phyloP scores from a whole-genome alignment of 2,797 vertebrate genomes.

The Coluber constrictor region DNA sequence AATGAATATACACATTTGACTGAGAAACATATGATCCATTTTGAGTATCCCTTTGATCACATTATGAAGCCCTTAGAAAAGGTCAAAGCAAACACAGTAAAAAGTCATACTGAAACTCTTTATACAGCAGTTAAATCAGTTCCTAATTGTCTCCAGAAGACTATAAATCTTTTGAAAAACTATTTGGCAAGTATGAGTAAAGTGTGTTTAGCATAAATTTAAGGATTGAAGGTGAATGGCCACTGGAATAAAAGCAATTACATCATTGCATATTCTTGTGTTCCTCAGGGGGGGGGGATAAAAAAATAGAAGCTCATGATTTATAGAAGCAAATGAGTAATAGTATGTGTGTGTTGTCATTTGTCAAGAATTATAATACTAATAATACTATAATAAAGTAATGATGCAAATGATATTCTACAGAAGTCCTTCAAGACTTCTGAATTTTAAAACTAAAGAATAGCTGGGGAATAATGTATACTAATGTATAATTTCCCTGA shows the following conservation, averaged over 20 bases:
- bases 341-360: background rate
- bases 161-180: constrained; percentile 11
- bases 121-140: background rate
- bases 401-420: background rate
- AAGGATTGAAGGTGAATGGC: background rate
- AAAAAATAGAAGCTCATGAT: background rate
- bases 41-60: background rate
- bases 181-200: background rate
- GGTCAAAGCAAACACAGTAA: background rate
- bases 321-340: background rate
- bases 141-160: background rate
- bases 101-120: background rate
- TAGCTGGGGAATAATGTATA: background rate
- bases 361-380: background rate
- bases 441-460: background rate
- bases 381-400: background rate
- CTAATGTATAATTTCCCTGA: background rate
- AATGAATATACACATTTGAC: background rate
- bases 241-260: background rate
- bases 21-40: background rate
- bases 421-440: background rate
- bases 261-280: background rate
- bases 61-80: background rate
- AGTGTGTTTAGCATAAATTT: background rate
- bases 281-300: background rate